phyloP scores from a whole-genome alignment of 2,888 invertebrate genomes.

The Latheticus oryzae region DNA sequence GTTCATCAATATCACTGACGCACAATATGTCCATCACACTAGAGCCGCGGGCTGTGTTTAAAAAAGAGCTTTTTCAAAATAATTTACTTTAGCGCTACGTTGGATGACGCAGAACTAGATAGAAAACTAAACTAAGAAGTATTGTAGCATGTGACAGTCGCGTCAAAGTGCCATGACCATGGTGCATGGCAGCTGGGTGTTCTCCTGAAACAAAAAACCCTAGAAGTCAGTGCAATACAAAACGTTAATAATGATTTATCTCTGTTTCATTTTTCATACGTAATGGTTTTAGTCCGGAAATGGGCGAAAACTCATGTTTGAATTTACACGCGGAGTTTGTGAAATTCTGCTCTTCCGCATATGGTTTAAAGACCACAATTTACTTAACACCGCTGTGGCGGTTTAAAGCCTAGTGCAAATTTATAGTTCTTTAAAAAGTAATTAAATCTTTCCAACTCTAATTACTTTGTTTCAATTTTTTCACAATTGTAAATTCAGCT shows the following conservation, averaged over 20 bases:
- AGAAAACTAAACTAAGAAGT: conserved; percentile 54
- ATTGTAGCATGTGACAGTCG: conserved; percentile 58
- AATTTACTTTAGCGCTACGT: conserved; percentile 49
- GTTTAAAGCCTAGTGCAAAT: conserved; percentile 53
- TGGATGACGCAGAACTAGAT: conserved; percentile 50
- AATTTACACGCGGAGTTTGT: conserved; percentile 17
- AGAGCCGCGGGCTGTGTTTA: conserved; percentile 8
- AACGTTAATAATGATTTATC: too few relatives aligned
- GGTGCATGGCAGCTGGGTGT: conserved; percentile 89
- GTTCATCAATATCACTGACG: conserved; percentile 52
- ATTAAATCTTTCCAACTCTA: conserved; percentile 45
- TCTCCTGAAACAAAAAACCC: conserved; percentile 74
- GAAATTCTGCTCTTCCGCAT: conserved; percentile 21
- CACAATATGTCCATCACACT: conserved; percentile 48
- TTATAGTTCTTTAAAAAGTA: conserved; percentile 61
- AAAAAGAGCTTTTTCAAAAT: conserved; percentile 17
- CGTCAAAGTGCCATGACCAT: conserved; percentile 68
- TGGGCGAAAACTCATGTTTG: conserved; percentile 11
- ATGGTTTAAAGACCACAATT: conserved; percentile 31
- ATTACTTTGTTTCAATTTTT: not conserved
- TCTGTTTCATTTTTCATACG: conserved; percentile 5
- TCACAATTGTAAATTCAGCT: not conserved
- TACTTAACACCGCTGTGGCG: conserved; percentile 50
- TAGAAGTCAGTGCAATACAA: conserved; percentile 38
- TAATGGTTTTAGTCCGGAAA: conserved; percentile 22